phyloP scores from a whole-genome alignment of 2,113 vertebrate genomes.

The Zosterops lateralis region DNA sequence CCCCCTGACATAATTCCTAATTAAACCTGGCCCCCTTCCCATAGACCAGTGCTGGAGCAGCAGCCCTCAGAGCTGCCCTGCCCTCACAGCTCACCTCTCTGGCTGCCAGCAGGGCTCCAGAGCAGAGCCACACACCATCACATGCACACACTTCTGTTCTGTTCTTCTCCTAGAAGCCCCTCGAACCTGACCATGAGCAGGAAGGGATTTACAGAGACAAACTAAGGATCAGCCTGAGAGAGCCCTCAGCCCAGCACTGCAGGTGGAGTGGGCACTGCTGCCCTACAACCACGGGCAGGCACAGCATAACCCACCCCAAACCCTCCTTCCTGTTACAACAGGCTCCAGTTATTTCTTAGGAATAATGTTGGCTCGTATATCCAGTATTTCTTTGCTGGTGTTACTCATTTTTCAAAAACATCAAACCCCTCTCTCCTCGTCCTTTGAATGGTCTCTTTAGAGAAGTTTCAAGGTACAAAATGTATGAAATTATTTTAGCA shows the following conservation, averaged over 20 bases:
- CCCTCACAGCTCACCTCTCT: accelerated
- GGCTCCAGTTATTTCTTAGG: neutral
- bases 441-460: neutral
- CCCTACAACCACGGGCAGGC: accelerated
- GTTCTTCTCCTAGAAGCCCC: neutral
- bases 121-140: neutral
- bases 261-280: accelerated
- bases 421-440: neutral
- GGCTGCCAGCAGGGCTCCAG: neutral
- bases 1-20: conserved; percentile 5
- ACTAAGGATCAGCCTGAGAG: neutral
- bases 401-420: neutral
- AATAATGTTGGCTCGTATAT: neutral
- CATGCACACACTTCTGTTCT: accelerated
- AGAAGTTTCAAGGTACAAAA: neutral
- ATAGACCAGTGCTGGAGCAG: neutral
- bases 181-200: accelerated
- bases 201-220: neutral
- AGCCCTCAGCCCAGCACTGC: neutral
- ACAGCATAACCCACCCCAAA: neutral
- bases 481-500: neutral
- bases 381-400: neutral
- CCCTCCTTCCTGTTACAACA: neutral
- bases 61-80: neutral
- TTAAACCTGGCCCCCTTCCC: neutral